Evolutionary conservation across 2,888 invertebrate genomes (phyloP), one percentile per base, ranked within the genome.

Genomic region (Platycheirus rosarum): DNA sequence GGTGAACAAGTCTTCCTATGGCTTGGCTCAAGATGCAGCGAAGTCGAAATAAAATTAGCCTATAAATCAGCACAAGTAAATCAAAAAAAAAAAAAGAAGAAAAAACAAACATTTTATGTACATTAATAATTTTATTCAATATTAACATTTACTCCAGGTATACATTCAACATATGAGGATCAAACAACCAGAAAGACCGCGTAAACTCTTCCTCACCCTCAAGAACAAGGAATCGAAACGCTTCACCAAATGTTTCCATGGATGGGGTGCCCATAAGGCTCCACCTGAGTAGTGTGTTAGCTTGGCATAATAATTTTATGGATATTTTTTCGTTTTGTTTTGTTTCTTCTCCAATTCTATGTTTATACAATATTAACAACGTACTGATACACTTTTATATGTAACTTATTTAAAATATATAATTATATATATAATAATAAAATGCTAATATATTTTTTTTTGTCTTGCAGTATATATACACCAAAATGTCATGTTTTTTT

Each of bases 191-290:
- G 97, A 98, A 35, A 93, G 92, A 77, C 95, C 96, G 0, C 92
- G 99, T 77, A 98, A 98, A 91, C 92, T 99, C 79, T 96, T 98
- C 91, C 93, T 98, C 35, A 97, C 98, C 0, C 93, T 98, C 86
- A 99, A 98, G 91, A 97, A 97, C 89, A 98, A 98, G 88, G 99
- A 99, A 91, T 97, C 98, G 11, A 94, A 94, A 86, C 93, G 97
- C 87, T 99, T 99, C 91, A 96, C 96, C 82, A 98, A 98, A 91
- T 99, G 99, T 91, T 99, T 99, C 93, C 99, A 99, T 89, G 99
- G 98, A 73, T 99, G 99, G 99, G 96, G 97, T 80, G 93, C 93
- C 85, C 97, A 97, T 90, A 97, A 97, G 85, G 87, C 88, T 68
- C 86, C 87, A 9, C 87, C 87, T 8, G 88, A 88, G 60, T 88